Conservation (phyloP, 2,113 vertebrate species). For the Elephas maximus region DNA sequence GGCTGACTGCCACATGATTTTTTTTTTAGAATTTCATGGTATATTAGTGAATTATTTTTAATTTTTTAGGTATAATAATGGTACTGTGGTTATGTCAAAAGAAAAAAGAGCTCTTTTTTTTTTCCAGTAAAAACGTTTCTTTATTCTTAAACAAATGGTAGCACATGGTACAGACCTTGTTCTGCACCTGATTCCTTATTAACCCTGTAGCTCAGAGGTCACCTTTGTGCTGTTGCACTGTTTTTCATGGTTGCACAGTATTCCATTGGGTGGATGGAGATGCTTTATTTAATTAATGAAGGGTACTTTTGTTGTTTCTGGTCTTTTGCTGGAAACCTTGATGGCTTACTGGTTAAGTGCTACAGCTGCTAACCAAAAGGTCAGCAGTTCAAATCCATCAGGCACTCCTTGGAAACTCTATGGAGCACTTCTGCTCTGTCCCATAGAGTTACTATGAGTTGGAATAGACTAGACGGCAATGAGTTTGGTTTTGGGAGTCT, state of each 20-base stretch:
- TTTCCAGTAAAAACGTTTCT: neutral
- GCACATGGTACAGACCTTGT: no score
- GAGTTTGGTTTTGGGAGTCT: neutral
- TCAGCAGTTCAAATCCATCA: no score
- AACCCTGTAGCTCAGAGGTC: neutral
- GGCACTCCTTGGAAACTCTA: no score
- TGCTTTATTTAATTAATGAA: neutral
- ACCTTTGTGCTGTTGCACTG: neutral
- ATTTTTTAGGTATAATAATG: neutral
- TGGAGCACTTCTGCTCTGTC: no score
- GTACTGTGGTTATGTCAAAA: neutral
- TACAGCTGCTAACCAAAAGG: no score
- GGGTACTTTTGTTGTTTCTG: neutral
- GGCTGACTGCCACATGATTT: neutral
- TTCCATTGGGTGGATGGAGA: neutral
- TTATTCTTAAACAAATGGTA: neutral
- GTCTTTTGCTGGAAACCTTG: no score
- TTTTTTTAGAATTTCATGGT: neutral
- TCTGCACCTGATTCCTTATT: neutral
- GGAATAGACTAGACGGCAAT: no score
- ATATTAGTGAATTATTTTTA: neutral
- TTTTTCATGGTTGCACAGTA: neutral
- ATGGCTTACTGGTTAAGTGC: no score
- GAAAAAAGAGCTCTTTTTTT: neutral
- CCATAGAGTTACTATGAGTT: no score